phyloP scores from a whole-genome alignment of 2,888 invertebrate genomes.

The Ceriagrion tenellum region DNA sequence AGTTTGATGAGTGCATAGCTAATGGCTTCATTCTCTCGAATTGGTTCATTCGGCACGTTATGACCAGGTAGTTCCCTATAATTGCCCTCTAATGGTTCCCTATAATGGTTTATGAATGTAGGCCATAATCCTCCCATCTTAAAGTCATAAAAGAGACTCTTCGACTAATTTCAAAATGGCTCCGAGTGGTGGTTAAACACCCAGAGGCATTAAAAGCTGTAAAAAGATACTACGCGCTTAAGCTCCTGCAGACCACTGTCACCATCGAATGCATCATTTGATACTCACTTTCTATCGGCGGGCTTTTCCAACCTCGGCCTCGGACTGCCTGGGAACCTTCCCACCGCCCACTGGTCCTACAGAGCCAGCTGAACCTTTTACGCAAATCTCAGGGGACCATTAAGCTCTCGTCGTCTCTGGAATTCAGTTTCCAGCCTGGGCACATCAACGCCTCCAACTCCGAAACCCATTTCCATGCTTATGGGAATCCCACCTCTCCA shows the following conservation, averaged over 20 bases:
- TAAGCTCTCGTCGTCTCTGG: neutral
- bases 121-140: neutral
- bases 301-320: neutral
- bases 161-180: neutral
- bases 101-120: neutral
- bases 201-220: neutral
- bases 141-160: neutral
- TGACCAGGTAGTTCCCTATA: no score
- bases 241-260: neutral
- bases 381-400: neutral
- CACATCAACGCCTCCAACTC: neutral
- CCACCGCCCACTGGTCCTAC: no score
- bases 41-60: no score
- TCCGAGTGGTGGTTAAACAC: neutral
- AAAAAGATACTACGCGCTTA: neutral
- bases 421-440: slow-evolving; percentile 2
- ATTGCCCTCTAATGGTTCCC: no score
- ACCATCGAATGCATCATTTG: neutral
- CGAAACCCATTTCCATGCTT: slow-evolving; percentile 3
- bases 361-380: neutral
- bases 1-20: no score
- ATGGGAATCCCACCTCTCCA: neutral
- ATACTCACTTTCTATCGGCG: neutral
- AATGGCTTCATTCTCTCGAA: no score
- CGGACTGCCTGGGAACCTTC: no score